A percentile compares a stretch with the other conserved stretches of the same genome.
Evolutionary conservation across 1,140 invertebrate species (phyloP).

Genomic region (Achatina immaculata): DNA sequence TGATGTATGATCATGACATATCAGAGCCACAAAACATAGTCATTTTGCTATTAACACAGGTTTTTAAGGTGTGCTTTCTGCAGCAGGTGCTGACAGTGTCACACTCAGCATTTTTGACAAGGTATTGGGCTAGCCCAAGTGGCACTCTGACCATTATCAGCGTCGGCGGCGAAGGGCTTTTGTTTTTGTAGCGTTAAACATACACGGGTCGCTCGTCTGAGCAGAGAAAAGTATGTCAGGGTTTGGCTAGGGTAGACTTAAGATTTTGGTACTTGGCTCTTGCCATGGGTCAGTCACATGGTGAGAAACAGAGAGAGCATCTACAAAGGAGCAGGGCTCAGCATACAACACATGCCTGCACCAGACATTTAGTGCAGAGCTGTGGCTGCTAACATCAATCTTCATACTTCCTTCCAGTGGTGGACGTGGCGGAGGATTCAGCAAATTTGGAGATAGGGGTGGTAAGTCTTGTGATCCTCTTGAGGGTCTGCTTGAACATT

Average conservation of each 20-base stretch:
- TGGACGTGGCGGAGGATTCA: slow-evolving; percentile 62
- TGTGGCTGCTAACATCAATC: slow-evolving; percentile 2
- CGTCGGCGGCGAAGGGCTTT: background rate
- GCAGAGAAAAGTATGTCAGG: background rate
- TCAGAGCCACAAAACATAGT: slow-evolving; percentile 29
- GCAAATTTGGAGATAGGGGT: slow-evolving; percentile 61
- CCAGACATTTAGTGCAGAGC: slow-evolving; percentile 11
- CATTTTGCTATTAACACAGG: background rate
- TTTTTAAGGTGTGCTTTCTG: background rate
- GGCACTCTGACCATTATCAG: background rate
- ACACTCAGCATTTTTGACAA: background rate
- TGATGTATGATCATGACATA: slow-evolving; percentile 6
- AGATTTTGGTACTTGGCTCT: background rate
- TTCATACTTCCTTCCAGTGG: slow-evolving; percentile 60
- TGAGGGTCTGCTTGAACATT: slow-evolving; percentile 26
- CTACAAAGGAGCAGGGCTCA: background rate
- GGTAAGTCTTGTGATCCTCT: slow-evolving; percentile 52
- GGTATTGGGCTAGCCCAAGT: background rate
- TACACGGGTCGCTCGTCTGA: background rate
- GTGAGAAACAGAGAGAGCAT: background rate
- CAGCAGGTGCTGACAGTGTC: background rate
- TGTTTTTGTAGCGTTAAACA: background rate
- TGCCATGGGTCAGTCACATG: background rate
- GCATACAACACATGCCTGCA: background rate
- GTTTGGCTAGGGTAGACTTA: background rate